Conservation (phyloP, 2,797 vertebrate species). For the Hoplostethus mediterraneus region DNA sequence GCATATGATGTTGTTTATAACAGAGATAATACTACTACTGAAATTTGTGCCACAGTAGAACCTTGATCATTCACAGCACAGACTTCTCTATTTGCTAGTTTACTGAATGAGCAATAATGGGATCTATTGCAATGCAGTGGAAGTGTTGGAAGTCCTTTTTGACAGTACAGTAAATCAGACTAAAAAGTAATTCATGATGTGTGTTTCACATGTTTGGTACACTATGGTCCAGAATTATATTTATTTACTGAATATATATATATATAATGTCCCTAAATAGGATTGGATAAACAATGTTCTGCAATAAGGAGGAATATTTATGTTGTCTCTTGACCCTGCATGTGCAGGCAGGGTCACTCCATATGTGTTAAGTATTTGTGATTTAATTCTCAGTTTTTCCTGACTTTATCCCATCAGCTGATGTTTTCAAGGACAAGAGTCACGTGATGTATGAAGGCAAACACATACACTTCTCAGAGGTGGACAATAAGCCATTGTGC, state of each 20-base stretch:
- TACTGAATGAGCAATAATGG: neutral
- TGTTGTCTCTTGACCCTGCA: neutral
- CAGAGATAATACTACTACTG: neutral
- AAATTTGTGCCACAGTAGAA: neutral
- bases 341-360: neutral
- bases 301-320: neutral
- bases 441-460: conserved; percentile 99
- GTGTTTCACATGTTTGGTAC: no score
- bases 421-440: conserved; percentile 99
- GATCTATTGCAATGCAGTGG: neutral
- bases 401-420: conserved; percentile 90
- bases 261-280: neutral
- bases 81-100: neutral
- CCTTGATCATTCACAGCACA: neutral
- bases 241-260: neutral
- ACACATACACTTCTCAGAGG: conserved; percentile 99
- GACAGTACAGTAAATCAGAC: no score
- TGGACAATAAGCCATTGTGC: conserved; percentile 99
- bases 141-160: neutral
- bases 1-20: neutral
- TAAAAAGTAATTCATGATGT: no score
- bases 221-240: neutral
- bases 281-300: conserved; percentile 4
- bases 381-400: conserved; percentile 48
- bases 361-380: conserved; percentile 27